Evolutionary conservation across 2,113 vertebrate species (phyloP), one percentile per base, ranked within the genome.

Genomic region (Podarcis raffonei): DNA sequence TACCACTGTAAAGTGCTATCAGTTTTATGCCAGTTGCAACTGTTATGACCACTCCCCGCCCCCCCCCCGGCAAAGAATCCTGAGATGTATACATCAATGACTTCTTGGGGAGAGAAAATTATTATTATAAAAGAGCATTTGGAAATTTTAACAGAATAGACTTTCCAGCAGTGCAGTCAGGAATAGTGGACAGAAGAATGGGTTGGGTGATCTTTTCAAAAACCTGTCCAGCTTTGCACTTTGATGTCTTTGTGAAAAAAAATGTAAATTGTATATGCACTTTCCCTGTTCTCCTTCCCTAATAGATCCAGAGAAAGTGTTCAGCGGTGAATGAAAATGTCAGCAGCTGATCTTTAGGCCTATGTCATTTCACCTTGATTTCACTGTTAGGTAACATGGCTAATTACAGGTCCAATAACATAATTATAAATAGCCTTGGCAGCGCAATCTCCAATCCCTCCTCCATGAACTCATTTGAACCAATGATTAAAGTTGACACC

Each of bases 351-450:
- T 86, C 62, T 53, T 66, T 30, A 65, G 6, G 8, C 48, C 25
- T 27, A 66, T 85, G 75, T 81, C 57, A 23, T 68, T 68, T 86
- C 89, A 81, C 71, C 78, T 82, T 81, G 84, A 35, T 89, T 81
- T 81, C 83, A 66, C 88, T 66, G 68, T 81, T 85, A 66, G 68
- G 83, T 89, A 89, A 86, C 84, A 57, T 1, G 25, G 71, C 71
- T 68, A 68, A 18, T 69, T 77, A 53, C 62, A 32, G 74, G 71
- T 89, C 78, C 78, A 82, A 81, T 75, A 68, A 62, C 69, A 86
- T 8, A 57, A 81, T 53, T 76, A 42, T 42, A 90, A 86, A 59
- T 81, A 32, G 72, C 30, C 23, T 82, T 25, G n/a, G 35, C 32
- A 57, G 42, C 32, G n/a, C 39, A 81, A 20, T 42, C 20, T 13